Evolutionary conservation across 2,797 vertebrate genomes (phyloP), one percentile per base, ranked within the genome.

Genomic region (Setipinna tenuifilis): DNA sequence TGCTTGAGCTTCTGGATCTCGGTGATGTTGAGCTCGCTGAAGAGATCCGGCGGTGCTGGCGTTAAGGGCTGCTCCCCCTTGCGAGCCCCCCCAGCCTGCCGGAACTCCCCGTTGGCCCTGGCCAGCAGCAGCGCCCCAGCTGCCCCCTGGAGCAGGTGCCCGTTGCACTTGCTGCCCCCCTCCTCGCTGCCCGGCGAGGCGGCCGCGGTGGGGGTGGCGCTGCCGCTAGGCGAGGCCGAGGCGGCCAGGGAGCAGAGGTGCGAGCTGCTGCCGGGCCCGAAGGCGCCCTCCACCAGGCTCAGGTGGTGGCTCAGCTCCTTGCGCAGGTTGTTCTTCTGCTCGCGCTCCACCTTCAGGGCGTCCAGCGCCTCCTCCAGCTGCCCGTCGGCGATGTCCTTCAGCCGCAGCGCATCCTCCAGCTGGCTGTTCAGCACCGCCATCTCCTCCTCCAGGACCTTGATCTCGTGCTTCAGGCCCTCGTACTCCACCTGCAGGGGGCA

Each of bases 1-100:
- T 99, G 98, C 88, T 97, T 98, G 86, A 99, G 92, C 88, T 98
- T 99, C 93, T 99, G 98, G 92, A 98, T 97, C 94, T 99, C 98
- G 0, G 97, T 97, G 89, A 98, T 94, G 92, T 98, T 98, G 89
- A 99, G 96, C 92, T 99, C 98, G 83, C 97, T 98, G 94, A 97
- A 97, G 65, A 99, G 96, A 90, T 99, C 97, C 0, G 94, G 95
- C 35, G 95, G 93, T 81, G 50, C 50, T 54, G 95, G 90, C 23
- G 94, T 28, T 3, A 28, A 17, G 25, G 5, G 68, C 62, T 68
- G 93, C 83, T 98, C 97, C 16, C 92, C 93, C 90, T 97, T 98
- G 71, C 71, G 71, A 12, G 23, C 35, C 85, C 96, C 93, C 71
- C 50, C 50, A 23, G 96, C 87, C 11, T 94, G 89, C 82, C 95